Evolutionary conservation across 2,113 vertebrate species (phyloP), one percentile per base, ranked within the genome.

Genomic region (Petromus typicus): DNA sequence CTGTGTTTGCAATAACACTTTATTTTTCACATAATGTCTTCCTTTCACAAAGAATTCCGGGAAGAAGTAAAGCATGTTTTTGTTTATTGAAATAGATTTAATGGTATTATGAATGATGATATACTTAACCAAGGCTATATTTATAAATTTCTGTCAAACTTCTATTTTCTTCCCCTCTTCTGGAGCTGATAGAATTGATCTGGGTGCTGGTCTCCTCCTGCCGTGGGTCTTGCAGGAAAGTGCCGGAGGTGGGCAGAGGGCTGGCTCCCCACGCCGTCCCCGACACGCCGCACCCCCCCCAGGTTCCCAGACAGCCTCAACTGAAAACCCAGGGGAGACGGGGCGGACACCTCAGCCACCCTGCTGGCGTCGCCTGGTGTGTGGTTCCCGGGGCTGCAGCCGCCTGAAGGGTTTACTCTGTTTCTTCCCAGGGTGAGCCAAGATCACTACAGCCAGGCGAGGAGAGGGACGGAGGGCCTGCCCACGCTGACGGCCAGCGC

Each of bases 21-120:
- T 99, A 99, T 99, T 99, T 99, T 99, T 99, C 99, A 99, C 99
- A 98, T 99, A 99, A 99, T 98, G 98, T 98, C 98, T 98, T 98
- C 97, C 98, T 98, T 99, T 98, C 98, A 98, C 98, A 98, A 98
- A 99, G 98, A 98, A 98, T 98, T 98, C 96, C 96, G 97, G 98
- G 98, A 97, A 98, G 97, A 98, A 98, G 98, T 98, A 98, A 98
- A 97, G 95, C 98, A 97, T 98, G 98, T 98, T 98, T 98, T 98
- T 98, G 98, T 98, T 98, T 98, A 99, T 98, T 98, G 98, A 98
- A 99, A 98, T 98, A 98, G 98, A 98, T 98, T 98, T 98, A 99
- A 98, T 97, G 98, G 97, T 98, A 98, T 98, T 99, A 98, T 98
- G 98, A 98, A 94, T 98, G 94, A 98, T 98, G 98, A 97, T 97